Evolutionary conservation across 2,113 vertebrate genomes (phyloP).

Genomic region (Terrapene triunguis): DNA sequence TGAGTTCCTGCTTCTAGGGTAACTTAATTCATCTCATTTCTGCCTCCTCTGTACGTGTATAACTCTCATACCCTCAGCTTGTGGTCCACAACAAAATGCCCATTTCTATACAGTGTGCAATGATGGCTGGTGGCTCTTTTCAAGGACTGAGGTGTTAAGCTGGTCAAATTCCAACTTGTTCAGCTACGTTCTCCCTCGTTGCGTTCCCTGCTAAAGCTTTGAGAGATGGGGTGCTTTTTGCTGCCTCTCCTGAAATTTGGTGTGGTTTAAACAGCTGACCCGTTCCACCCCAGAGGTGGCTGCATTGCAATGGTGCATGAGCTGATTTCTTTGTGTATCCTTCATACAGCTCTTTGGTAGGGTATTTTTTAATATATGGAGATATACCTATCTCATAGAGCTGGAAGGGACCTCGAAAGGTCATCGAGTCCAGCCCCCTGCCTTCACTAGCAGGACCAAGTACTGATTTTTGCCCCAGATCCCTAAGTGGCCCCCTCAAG

Average conservation of each 20-base stretch:
- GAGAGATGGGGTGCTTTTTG: neutral
- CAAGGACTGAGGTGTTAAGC: neutral
- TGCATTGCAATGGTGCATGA: neutral
- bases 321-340: neutral
- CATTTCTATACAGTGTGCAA: too few relatives aligned
- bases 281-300: neutral
- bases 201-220: neutral
- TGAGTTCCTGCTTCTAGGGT: neutral
- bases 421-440: too few relatives aligned
- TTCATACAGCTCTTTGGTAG: neutral
- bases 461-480: too few relatives aligned
- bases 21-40: neutral
- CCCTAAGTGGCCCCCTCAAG: too few relatives aligned
- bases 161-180: neutral
- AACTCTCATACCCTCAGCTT: neutral
- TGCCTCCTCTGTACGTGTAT: neutral
- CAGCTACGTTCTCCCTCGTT: neutral
- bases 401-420: too few relatives aligned
- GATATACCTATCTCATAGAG: too few relatives aligned
- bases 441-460: too few relatives aligned
- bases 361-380: too few relatives aligned
- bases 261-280: neutral
- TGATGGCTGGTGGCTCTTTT: neutral
- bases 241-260: accelerated
- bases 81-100: too few relatives aligned